Evolutionary conservation across 2,888 invertebrate species (phyloP), one percentile per base, ranked within the genome.

Genomic region (Lumbricus terrestris): DNA sequence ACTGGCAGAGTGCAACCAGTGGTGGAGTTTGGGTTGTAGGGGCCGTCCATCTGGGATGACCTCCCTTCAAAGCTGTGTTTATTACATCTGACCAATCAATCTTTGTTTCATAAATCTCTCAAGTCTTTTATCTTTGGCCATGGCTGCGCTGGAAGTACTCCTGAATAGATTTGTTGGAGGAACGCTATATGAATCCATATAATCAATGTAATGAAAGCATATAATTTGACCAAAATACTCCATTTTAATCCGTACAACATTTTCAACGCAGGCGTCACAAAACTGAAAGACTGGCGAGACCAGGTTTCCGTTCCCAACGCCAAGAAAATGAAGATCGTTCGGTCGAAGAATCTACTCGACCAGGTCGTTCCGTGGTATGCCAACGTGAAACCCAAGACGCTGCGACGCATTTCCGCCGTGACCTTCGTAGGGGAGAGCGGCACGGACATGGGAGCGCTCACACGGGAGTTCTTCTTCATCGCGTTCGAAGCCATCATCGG

Each of bases 361-460:
- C 37, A 34, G 85, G 85, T 85, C 18, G 13, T 85, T 3, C 85
- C 85, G 2, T 37, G 16, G 85, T 85, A 85, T 16, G 35, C 20
- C 29, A 85, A 23, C 0, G 15, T 16, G 16, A 35, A 34, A 23
- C 2, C 85, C 0, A 85, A 85, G 85, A 85, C 34, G 0, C 34
- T 85, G 35, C 8, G 23, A 11, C 85, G 85, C 35, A 85, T 85
- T 18, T 34, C 16, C 1, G n/a, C 35, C 20, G 35, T 85, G 85
- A 85, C 29, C 20, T 85, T 85, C 37, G 34, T 23, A 0, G 85
- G 85, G 6, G 85, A 85, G 16, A 23, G 8, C 8, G 85, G 85
- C 85, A 85, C 18, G n/a, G 85, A 85, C 85, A 35, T 85, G 35
- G 85, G 85, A 85, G 85, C 85, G 23, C 35, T 85, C 35, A 85